phyloP scores from a whole-genome alignment of 1,140 invertebrate species.

The Lordiphosa clarofinis region DNA sequence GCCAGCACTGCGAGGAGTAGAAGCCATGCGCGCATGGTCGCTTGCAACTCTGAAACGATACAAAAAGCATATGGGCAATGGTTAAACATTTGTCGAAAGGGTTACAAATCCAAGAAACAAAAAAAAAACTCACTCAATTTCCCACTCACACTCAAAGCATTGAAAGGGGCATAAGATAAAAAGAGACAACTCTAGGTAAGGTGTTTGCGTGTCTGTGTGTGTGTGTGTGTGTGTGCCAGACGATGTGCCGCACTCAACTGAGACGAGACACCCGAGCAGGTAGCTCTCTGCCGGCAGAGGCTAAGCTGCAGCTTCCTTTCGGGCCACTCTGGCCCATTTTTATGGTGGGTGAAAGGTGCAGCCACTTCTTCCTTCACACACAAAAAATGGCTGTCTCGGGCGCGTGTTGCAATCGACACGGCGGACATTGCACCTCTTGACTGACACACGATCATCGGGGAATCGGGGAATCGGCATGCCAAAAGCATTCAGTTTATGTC shows the following conservation, averaged over 20 bases:
- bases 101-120: conserved; percentile 43
- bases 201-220: background rate
- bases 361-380: background rate
- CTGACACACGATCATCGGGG: conserved; percentile 73
- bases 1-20: conserved; percentile 80
- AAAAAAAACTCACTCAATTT: conserved; percentile 13
- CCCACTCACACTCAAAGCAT: conserved; percentile 38
- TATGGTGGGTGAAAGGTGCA: conserved; percentile 59
- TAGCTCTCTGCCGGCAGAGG: conserved; percentile 19
- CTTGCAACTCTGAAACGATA: conserved; percentile 81
- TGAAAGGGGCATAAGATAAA: conserved; percentile 34
- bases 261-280: conserved; percentile 13
- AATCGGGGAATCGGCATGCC: conserved; percentile 41
- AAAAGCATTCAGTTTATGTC: conserved; percentile 64
- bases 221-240: conserved; percentile 35
- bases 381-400: conserved; percentile 38
- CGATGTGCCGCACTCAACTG: conserved; percentile 47
- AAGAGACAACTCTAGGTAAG: conserved; percentile 46
- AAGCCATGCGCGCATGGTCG: conserved; percentile 81
- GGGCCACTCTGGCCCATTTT: conserved; percentile 41
- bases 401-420: conserved; percentile 50
- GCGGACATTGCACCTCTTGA: conserved; percentile 72
- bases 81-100: conserved; percentile 68
- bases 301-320: conserved; percentile 56
- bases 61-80: conserved; percentile 68